phyloP scores from a whole-genome alignment of 2,797 vertebrate genomes.

The Leucoraja ocellata region DNA sequence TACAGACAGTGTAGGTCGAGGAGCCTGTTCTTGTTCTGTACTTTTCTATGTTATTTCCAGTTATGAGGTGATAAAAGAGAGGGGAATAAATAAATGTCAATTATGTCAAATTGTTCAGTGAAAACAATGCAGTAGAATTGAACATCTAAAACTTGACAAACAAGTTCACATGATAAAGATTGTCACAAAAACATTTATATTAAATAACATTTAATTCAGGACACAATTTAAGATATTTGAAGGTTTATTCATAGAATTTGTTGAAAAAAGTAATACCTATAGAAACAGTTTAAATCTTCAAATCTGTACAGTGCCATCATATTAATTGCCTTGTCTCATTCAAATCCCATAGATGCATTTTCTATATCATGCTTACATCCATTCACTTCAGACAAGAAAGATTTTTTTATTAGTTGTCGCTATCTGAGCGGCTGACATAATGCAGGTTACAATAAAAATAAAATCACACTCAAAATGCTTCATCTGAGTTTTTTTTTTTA shows the following conservation, averaged over 20 bases:
- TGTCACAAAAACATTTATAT: background rate
- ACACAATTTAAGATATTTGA: background rate
- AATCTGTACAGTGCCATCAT: background rate
- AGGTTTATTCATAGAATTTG: background rate
- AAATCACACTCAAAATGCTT: background rate
- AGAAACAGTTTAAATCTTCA: background rate
- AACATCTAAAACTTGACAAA: background rate
- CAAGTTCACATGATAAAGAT: background rate
- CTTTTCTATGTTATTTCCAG: too few species aligned
- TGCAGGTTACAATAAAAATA: background rate
- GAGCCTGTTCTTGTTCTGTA: too few species aligned
- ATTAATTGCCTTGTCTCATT: background rate
- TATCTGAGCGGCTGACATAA: background rate
- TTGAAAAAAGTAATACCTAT: background rate
- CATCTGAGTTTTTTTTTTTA: background rate
- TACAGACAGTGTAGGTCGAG: too few species aligned
- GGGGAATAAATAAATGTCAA: background rate
- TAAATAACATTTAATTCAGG: background rate
- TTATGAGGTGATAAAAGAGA: background rate
- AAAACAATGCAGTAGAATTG: background rate
- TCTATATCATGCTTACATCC: background rate
- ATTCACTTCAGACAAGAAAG: background rate
- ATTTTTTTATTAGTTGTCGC: background rate
- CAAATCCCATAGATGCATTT: background rate
- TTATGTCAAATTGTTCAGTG: background rate